Evolutionary conservation across 2,888 invertebrate genomes (phyloP), one percentile per base, ranked within the genome.

Genomic region (Eupithecia abbreviata): DNA sequence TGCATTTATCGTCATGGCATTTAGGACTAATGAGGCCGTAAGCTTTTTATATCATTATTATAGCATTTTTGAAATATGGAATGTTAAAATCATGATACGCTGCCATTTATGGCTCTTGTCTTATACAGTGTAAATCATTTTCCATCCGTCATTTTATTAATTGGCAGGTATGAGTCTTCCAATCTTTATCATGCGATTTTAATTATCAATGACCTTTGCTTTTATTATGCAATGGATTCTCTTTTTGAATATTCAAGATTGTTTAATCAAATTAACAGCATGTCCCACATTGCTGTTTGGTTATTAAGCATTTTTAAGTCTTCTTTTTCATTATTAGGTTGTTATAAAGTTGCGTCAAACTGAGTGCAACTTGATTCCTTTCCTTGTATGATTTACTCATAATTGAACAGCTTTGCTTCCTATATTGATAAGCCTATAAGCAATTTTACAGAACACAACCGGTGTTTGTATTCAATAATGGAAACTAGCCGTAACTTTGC

Each of bases 11-110:
- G 65, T 79, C 78, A 69, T 77, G 78, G 74, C 77, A 79, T 79
- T 81, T 73, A 79, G 18, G 47, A 58, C 77, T 81, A 79, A 80
- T 79, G 78, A 80, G 79, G 76, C 68, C 73, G 75, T 75, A 75
- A 42, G 75, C 74, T 80, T 79, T 79, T 80, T 78, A 77, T 75
- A 49, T 13, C 65, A 62, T 66, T 47, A 70, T 58, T 77, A 78
- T 78, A 71, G 75, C 74, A 75, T 78, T 78, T 74, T 51, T 78
- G 66, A 79, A 77, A 49, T 77, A 78, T 75, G 77, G 74, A 79
- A 81, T 75, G 77, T 55, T 71, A 76, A 70, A 81, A 78, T 70
- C 69, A 68, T 76, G 74, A 76, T 71, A 75, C 67, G 71, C 69
- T 18, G 58, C 70, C 73, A 70, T 75, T 72, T 67, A 76, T 43